Base-by-base conservation (phyloP, 92 coral and sea anemone species). In the Porites lobata region DNA sequence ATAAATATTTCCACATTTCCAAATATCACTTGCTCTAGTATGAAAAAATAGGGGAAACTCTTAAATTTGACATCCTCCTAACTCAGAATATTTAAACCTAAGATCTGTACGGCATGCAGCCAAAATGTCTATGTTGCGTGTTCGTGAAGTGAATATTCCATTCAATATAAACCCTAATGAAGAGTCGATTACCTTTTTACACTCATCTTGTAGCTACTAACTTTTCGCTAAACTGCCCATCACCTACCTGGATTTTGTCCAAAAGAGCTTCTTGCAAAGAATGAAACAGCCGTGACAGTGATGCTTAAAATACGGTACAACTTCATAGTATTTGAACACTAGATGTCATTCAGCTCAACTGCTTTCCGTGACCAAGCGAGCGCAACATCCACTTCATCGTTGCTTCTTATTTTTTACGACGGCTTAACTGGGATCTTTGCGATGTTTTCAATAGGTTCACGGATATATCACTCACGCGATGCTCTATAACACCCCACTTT, bases 231-330 rank as follows among this genome's bases (percentile, higher is more conserved):
- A 20, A 24, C 5, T 71, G 6, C 19, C 11, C 17, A n/a, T 8
- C 43, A 75, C 85, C 24, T 50, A 80, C 85, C 85, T 80, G 19
- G 24, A 9, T 13, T 80, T 75, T 80, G 85, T 59, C 74, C 85
- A 8, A 50, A 2, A 13, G 85, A 66, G 2, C 51, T 18, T 24
- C 24, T 10, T 53, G 51, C 6, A n/a, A 21, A 52, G 12, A 58
- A 50, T 51, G 67, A n/a, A 5, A 80, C 11, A 57, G 26, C 75
- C 17, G 59, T 24, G 17, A 47, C 57, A 9, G 26, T 21, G 85
- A 52, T 8, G 21, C 59, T 26, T 13, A 9, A 51, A 52, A 69
- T 11, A 3, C 71, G 52, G 26, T 9, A 5, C 15, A 24, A 12
- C 75, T 52, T 67, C 85, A 78, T 43, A 13, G 19, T 67, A 20